Evolutionary conservation across 2,888 invertebrate genomes (phyloP), one percentile per base, ranked within the genome.

Genomic region (Lochmaea capreae): DNA sequence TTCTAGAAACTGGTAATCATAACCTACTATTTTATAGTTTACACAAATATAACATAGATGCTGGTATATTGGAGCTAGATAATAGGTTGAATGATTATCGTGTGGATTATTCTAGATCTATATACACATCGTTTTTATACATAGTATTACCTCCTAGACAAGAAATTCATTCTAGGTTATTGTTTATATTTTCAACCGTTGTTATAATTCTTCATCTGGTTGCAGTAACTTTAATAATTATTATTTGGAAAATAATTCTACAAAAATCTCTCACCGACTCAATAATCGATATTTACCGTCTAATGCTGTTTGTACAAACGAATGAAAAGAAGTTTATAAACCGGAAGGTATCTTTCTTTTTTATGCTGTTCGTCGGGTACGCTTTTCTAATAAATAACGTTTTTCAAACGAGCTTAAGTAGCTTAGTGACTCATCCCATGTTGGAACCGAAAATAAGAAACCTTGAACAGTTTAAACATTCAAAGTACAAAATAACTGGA

Each of bases 401-500:
- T 26, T 62, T 42, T 39, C 62, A 62, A 33, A 62, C 62, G 2
- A 43, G 42, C 11, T 42, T 62, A 3, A 16, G 42, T 42, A 62
- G 62, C 14, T 42, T 62, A 11, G 42, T 62, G 0, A 43, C 33
- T 10, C 43, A 39, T 33, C 62, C 62, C 1, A 14, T 14, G 0
- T 11, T 62, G 43, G 16, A 39, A 39, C 62, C 62, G 16, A 62
- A 62, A 62, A 62, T 62, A 5, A 62, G 18, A n/a, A 39, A 39
- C 14, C 16, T 62, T 16, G 12, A 62, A 12, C 62, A 62, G 4
- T 39, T 62, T 22, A 3, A 42, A 10, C 42, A 62, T 16, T 42
- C 62, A 11, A 43, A 62, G 1, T 42, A 42, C 42, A 62, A 62
- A 39, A 11, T 62, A 62, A 16, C 42, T n/a, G 62, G 16, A 42